A percentile compares a stretch with the other conserved stretches of the same genome.
These are phyloP conservation scores for Morpho deidamia DNA, from an alignment of 2,888 invertebrate species.

Conservation along the genomic window DNA sequence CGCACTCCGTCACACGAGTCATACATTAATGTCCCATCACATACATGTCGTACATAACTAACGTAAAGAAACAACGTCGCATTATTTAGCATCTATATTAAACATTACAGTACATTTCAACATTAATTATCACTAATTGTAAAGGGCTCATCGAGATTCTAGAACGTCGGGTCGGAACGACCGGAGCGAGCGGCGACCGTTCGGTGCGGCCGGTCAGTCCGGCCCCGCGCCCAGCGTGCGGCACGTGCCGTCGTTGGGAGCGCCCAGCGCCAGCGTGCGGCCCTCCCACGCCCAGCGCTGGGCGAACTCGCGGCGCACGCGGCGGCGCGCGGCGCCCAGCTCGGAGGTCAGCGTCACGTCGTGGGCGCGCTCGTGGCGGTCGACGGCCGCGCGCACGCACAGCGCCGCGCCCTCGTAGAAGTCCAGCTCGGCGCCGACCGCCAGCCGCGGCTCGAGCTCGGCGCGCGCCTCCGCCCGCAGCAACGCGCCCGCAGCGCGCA, in stretches of 20 bases:
- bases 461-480: conserved; percentile 23
- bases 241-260: conserved; percentile 45
- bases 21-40: too few relatives aligned
- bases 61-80: conserved; percentile 10
- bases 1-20: too few relatives aligned
- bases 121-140: too few relatives aligned
- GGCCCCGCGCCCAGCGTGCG: conserved; percentile 31
- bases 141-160: too few relatives aligned
- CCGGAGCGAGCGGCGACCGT: background rate
- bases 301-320: conserved; percentile 21
- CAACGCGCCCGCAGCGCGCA: conserved; percentile 21
- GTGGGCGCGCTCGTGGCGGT: conserved; percentile 19
- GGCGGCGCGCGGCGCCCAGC: conserved; percentile 14
- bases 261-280: conserved; percentile 44
- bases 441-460: conserved; percentile 35
- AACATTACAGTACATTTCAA: background rate
- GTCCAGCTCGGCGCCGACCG: conserved; percentile 47
- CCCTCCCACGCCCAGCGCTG: conserved; percentile 19
- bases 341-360: conserved; percentile 5
- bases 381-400: conserved; percentile 47
- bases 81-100: background rate
- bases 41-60: too few relatives aligned
- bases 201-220: background rate
- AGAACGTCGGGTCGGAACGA: background rate
- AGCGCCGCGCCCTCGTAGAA: conserved; percentile 51